Conservation (phyloP, 2,113 vertebrate genomes). For the Barnardius zonarius region DNA sequence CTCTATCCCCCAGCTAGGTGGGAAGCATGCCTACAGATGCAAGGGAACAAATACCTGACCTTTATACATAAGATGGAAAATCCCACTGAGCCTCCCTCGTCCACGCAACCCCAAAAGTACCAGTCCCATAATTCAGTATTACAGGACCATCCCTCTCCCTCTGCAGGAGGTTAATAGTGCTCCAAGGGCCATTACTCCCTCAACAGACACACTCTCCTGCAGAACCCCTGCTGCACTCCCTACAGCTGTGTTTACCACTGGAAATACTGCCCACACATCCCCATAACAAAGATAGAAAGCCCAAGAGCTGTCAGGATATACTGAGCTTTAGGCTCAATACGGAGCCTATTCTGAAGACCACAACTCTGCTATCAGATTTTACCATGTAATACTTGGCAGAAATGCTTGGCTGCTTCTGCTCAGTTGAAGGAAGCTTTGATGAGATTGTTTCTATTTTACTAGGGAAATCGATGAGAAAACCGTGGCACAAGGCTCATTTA, state of each 20-base stretch:
- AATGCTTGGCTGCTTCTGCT: not conserved
- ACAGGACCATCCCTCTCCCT: not conserved
- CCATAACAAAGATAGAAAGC: not conserved
- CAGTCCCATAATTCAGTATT: not conserved
- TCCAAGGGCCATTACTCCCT: not conserved
- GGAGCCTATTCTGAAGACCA: not conserved
- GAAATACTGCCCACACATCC: not conserved
- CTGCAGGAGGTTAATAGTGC: not conserved
- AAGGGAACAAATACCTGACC: not conserved
- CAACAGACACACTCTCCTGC: not conserved
- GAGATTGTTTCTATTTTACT: not conserved
- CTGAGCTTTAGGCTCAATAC: not conserved
- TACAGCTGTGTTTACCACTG: conserved; percentile 3
- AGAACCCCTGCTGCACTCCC: not conserved
- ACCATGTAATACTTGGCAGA: not conserved
- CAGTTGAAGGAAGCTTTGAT: not conserved
- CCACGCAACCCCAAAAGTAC: not conserved
- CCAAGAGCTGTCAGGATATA: not conserved
- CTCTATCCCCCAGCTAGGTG: not conserved
- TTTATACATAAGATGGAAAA: not conserved
- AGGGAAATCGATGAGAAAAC: not conserved
- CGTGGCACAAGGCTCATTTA: not conserved
- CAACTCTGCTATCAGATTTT: no score
- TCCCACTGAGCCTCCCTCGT: not conserved
- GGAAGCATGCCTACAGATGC: not conserved